These are phyloP conservation scores for Carduelis carduelis DNA, from an alignment of 2,797 vertebrate genomes.

Conservation along the genomic window DNA sequence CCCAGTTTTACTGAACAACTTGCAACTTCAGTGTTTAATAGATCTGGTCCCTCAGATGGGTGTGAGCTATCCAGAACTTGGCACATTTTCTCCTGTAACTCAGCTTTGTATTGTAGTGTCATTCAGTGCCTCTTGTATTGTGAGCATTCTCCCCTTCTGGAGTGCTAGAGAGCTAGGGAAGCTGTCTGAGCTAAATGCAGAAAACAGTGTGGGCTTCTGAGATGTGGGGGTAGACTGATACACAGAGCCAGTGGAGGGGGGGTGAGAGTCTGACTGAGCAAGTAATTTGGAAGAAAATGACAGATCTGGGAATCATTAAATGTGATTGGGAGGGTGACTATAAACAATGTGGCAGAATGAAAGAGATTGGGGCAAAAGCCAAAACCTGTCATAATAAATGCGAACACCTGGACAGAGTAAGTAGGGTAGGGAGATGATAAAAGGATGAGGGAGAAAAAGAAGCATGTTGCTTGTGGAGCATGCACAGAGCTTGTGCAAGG, in stretches of 20 bases:
- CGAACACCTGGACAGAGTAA: background rate
- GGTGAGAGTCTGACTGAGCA: background rate
- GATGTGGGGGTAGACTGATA: background rate
- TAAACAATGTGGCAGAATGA: background rate
- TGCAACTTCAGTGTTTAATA: background rate
- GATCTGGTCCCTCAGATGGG: background rate
- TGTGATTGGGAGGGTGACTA: background rate
- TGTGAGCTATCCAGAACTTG: background rate
- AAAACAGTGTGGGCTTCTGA: background rate
- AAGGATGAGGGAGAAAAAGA: background rate
- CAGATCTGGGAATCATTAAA: conserved; percentile 14
- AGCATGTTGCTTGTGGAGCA: background rate
- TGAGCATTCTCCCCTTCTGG: background rate
- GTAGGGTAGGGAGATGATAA: background rate
- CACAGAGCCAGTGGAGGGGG: background rate
- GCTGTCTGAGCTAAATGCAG: background rate
- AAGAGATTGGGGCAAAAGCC: background rate
- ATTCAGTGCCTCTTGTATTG: background rate
- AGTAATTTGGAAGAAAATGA: background rate
- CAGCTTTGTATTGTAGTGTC: background rate
- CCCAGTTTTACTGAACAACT: background rate
- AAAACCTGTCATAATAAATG: background rate
- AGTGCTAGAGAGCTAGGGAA: background rate
- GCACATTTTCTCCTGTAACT: background rate
- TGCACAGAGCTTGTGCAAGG: background rate